These are phyloP conservation scores for Rhynchophorus ferrugineus DNA, from an alignment of 1,140 invertebrate species.

Conservation along the genomic window DNA sequence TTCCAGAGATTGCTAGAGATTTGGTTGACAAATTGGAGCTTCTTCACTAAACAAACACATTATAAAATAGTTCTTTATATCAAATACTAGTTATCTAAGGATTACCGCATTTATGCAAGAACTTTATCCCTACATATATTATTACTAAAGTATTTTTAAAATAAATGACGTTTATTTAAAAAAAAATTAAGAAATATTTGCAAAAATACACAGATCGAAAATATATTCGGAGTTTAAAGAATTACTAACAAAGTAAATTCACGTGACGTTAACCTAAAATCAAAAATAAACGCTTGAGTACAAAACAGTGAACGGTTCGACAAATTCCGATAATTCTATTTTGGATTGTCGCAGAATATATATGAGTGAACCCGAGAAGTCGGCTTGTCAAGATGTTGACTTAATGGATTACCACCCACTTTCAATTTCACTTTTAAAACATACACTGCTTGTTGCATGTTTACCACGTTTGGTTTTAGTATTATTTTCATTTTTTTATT, in stretches of 20 bases:
- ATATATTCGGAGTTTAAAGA: neutral
- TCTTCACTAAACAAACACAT: no score
- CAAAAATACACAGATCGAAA: neutral
- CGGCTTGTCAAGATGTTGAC: conserved; percentile 18
- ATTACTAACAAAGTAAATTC: conserved; percentile 5
- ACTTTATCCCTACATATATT: neutral
- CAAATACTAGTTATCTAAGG: no score
- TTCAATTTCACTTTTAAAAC: conserved; percentile 21
- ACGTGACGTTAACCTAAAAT: conserved; percentile 8
- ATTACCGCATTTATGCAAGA: neutral
- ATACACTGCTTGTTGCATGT: no score
- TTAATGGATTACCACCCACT: conserved; percentile 25
- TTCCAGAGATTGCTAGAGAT: no score
- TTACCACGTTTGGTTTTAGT: no score
- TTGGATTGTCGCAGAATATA: conserved; percentile 12
- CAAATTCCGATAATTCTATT: conserved; percentile 23
- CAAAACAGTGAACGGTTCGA: conserved; percentile 15
- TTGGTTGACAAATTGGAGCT: no score
- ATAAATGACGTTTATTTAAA: neutral
- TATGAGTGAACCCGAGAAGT: conserved; percentile 3
- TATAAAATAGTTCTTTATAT: no score
- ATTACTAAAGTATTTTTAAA: neutral
- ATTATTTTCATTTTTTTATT: no score
- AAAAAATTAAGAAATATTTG: neutral
- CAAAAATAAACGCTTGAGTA: conserved; percentile 13